Percentiles rank a stretch among this genome's conserved stretches.
phyloP scores from a whole-genome alignment of 2,888 invertebrate species.

The Aleiodes alternator region DNA sequence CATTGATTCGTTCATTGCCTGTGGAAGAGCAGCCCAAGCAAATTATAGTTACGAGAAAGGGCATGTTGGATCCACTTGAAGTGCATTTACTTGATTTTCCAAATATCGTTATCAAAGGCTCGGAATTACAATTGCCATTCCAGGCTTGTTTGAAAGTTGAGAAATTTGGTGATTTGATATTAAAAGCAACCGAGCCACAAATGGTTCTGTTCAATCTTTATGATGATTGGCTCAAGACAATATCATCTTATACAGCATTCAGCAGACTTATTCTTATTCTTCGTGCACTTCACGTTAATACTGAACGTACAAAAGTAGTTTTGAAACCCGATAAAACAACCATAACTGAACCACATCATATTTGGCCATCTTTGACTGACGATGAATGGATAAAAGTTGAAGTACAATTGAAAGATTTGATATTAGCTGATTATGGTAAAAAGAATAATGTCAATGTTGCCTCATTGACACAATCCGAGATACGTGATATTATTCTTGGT shows the following conservation, averaged over 20 bases:
- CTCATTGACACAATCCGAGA: conserved; percentile 98
- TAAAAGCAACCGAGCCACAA: conserved; percentile 99
- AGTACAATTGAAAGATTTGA: conserved; percentile 98
- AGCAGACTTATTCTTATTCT: conserved; percentile 97
- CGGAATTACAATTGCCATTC: conserved; percentile 98
- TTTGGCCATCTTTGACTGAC: conserved; percentile 98
- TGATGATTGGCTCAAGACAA: conserved; percentile 99
- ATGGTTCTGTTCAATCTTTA: conserved; percentile 99
- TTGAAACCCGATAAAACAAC: conserved; percentile 99
- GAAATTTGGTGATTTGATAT: conserved; percentile 98
- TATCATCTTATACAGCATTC: conserved; percentile 99
- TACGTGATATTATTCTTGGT: conserved; percentile 98
- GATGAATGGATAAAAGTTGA: conserved; percentile 99
- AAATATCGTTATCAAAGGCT: conserved; percentile 99
- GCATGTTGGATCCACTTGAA: conserved; percentile 99
- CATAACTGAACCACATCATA: conserved; percentile 99
- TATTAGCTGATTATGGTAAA: conserved; percentile 99
- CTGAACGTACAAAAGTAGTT: conserved; percentile 98
- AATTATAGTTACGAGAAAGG: conserved; percentile 99
- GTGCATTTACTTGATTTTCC: conserved; percentile 99
- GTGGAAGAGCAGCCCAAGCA: conserved; percentile 99
- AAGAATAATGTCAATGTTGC: conserved; percentile 99
- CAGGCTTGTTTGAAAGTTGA: conserved; percentile 99
- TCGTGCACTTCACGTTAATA: conserved; percentile 98
- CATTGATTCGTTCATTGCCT: conserved; percentile 97